Evolutionary conservation across 64 coral and sea anemone species (phyloP), one percentile per base, ranked within the genome.

Genomic region (Exaiptasia diaphana): DNA sequence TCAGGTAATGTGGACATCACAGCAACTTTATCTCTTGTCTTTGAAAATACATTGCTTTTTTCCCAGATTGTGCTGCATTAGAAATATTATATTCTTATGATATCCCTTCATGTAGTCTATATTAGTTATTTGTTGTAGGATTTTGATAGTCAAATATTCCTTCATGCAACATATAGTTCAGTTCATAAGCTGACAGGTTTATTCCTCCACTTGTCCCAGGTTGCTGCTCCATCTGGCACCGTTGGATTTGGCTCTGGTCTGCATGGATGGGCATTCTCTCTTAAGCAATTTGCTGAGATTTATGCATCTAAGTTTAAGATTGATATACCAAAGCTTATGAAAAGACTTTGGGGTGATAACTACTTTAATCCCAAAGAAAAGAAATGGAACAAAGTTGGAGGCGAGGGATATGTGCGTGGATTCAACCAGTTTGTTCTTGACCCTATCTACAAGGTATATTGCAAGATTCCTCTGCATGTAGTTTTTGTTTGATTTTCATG

Each of bases 231-330:
- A 10, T 83, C 77, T 33, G 93, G 93, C n/a, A 97, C 93, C 14
- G 93, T 97, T n/a, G 93, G 87, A 22, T 97, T 97, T 91, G 93
- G 93, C 27, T 91, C 88, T 50, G 93, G 93, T 21, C 93, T 97
- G 37, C 93, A 97, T 67, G 93, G 93, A 0, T 97, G 93, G 93
- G 93, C 93, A 1, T 97, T 97, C 36, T 90, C 93, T 2, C 37
- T 97, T 4, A 97, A 97, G 46, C 93, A 97, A 57, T 91, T 97
- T 88, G 34, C 88, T 12, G 93, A 97, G 38, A 87, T 97, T 11
- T 97, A 97, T 79, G 55, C 77, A 21, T 12, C 41, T 7, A 97
- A 97, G 88, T 91, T 97, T 22, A 97, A 91, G 64, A 83, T 91
- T 77, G 82, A 82, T 28, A 82, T 88, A 1, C 38, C 68, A 14